Conservation (phyloP, 2,888 invertebrate genomes). For the Zaprionus bogoriensis region DNA sequence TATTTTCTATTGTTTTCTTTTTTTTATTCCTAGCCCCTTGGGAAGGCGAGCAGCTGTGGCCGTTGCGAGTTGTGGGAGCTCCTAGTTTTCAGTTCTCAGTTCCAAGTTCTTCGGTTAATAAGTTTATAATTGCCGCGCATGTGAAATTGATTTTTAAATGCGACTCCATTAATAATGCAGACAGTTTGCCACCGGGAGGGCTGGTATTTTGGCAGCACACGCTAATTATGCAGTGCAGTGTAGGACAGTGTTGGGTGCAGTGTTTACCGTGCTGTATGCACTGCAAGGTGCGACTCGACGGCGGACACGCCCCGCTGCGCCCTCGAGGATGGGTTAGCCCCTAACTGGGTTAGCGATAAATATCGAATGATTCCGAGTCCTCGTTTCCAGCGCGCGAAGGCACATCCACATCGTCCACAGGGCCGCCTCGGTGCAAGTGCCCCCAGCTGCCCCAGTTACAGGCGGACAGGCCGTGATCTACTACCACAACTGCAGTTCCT, state of each 20-base stretch:
- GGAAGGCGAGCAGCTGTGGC: not conserved
- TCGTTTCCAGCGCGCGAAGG: conserved; percentile 63
- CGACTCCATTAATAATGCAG: conserved; percentile 27
- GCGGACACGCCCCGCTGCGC: conserved; percentile 33
- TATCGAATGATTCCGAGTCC: conserved; percentile 71
- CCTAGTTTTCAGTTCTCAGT: not conserved
- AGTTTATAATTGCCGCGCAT: conserved; percentile 50
- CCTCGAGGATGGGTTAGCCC: conserved; percentile 26
- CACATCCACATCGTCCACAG: conserved; percentile 54
- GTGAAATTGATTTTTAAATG: conserved; percentile 45
- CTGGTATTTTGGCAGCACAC: not conserved
- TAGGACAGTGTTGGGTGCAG: not conserved
- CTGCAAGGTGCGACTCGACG: conserved; percentile 39
- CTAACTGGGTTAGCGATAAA: conserved; percentile 75
- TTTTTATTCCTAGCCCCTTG: not conserved
- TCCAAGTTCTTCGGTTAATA: conserved; percentile 20
- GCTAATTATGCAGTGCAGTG: not conserved
- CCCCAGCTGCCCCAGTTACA: conserved; percentile 65
- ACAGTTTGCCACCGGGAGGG: not conserved
- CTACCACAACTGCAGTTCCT: conserved; percentile 60
- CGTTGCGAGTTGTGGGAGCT: too few species aligned
- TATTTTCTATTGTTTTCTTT: not conserved
- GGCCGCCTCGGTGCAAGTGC: conserved; percentile 67
- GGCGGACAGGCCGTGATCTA: conserved; percentile 72
- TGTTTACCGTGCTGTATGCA: too few species aligned